These are phyloP conservation scores for Drosophila lowei DNA, from an alignment of 1,140 invertebrate genomes.

Conservation along the genomic window DNA sequence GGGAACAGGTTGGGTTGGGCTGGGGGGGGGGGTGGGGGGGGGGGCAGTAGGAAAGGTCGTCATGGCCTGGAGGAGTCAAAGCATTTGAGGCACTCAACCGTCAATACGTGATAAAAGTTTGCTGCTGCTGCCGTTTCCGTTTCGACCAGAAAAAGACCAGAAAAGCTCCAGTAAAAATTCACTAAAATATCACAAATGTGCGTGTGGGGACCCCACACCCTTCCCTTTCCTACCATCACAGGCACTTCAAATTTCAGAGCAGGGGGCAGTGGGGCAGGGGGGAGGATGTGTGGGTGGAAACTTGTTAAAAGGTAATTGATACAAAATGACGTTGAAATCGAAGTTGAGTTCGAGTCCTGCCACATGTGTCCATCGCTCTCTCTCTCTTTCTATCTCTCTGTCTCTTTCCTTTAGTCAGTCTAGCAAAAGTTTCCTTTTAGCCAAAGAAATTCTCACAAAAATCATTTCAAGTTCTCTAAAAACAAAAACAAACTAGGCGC, in stretches of 20 bases:
- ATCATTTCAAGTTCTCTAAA: too few species aligned
- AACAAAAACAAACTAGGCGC: too few species aligned
- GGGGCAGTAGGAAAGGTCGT: neutral
- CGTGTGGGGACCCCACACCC: conserved; percentile 28
- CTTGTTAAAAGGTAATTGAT: conserved; percentile 76
- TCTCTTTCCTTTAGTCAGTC: too few species aligned
- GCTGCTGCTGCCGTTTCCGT: conserved; percentile 69
- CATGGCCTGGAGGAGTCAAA: conserved; percentile 16
- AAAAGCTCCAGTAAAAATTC: conserved; percentile 57
- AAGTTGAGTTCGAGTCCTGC: conserved; percentile 42
- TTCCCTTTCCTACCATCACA: too few species aligned
- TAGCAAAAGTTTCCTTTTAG: too few species aligned
- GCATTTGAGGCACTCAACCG: conserved; percentile 66
- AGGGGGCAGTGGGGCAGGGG: conserved; percentile 4
- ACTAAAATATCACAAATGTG: conserved; percentile 78
- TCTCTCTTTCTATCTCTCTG: neutral
- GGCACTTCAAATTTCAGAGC: too few species aligned
- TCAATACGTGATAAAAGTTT: conserved; percentile 79
- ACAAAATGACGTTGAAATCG: conserved; percentile 71
- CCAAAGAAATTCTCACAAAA: too few species aligned
- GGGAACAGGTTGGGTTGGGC: too few species aligned
- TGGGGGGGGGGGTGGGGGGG: too few species aligned
- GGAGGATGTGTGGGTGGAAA: conserved; percentile 38
- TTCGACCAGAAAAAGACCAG: conserved; percentile 27
- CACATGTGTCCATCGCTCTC: conserved; percentile 25